phyloP scores from a whole-genome alignment of 2,113 vertebrate species.

The Tauraco erythrolophus region DNA sequence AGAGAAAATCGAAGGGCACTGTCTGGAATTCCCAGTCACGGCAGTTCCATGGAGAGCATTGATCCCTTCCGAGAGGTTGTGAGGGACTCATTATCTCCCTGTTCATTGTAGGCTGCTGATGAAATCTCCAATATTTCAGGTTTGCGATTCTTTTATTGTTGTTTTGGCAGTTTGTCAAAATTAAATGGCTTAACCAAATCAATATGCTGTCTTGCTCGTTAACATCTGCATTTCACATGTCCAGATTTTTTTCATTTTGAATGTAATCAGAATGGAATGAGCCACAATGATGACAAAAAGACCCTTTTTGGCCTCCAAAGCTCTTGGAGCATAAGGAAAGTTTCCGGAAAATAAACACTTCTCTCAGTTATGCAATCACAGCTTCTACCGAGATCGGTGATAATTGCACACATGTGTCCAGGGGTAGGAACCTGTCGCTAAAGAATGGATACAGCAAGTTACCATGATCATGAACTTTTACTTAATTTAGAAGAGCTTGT shows the following conservation, averaged over 20 bases:
- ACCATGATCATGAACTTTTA: neutral
- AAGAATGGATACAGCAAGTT: neutral
- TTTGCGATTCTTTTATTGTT: constrained; percentile 51
- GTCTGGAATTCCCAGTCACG: constrained; percentile 66
- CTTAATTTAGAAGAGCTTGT: neutral
- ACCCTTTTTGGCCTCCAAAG: neutral
- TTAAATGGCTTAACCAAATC: constrained; percentile 58
- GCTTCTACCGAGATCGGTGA: neutral
- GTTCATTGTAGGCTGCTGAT: constrained; percentile 42
- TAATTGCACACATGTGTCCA: neutral
- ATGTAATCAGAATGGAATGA: neutral
- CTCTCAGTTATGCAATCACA: neutral
- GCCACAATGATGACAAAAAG: neutral
- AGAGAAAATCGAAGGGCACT: constrained; percentile 66
- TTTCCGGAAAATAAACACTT: neutral
- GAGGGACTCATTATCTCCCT: constrained; percentile 38
- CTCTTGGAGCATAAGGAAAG: neutral
- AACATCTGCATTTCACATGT: constrained; percentile 27
- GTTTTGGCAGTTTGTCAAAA: constrained; percentile 65
- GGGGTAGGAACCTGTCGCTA: neutral
- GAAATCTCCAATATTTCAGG: constrained; percentile 49
- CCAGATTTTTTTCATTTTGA: neutral
- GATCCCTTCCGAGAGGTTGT: constrained; percentile 64
- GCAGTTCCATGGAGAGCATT: constrained; percentile 62
- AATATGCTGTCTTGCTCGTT: neutral